Conservation (phyloP, 1,140 invertebrate genomes). For the Brachionus plicatilis region DNA sequence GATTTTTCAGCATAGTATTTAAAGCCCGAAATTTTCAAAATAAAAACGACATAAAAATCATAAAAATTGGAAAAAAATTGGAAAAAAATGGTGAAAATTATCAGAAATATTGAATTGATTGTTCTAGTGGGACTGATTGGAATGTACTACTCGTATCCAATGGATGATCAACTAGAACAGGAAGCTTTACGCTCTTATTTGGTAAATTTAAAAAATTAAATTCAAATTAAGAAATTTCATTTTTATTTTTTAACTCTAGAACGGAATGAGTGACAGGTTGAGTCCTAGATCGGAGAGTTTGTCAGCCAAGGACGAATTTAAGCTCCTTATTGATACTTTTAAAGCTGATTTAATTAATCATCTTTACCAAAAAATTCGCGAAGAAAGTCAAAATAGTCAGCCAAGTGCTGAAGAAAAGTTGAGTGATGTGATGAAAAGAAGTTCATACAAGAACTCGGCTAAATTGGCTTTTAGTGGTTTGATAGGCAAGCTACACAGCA, state of each 20-base stretch:
- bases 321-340: neutral
- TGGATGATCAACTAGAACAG: constrained; percentile 1
- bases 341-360: neutral
- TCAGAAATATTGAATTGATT: neutral
- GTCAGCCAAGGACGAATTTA: neutral
- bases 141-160: neutral
- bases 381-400: neutral
- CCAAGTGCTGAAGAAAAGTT: constrained; percentile 60
- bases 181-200: neutral
- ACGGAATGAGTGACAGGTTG: neutral
- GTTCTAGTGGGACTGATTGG: neutral
- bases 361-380: neutral
- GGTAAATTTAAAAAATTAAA: neutral
- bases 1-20: neutral
- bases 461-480: constrained; percentile 22
- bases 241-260: neutral
- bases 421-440: constrained; percentile 16
- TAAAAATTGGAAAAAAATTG: neutral
- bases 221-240: neutral
- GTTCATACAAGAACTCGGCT: constrained; percentile 18
- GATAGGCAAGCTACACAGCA: neutral
- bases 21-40: neutral
- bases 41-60: neutral
- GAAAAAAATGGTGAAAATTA: neutral
- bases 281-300: neutral